These are phyloP conservation scores for Aselliscus stoliczkanus DNA, from an alignment of 2,797 vertebrate genomes.

Conservation along the genomic window DNA sequence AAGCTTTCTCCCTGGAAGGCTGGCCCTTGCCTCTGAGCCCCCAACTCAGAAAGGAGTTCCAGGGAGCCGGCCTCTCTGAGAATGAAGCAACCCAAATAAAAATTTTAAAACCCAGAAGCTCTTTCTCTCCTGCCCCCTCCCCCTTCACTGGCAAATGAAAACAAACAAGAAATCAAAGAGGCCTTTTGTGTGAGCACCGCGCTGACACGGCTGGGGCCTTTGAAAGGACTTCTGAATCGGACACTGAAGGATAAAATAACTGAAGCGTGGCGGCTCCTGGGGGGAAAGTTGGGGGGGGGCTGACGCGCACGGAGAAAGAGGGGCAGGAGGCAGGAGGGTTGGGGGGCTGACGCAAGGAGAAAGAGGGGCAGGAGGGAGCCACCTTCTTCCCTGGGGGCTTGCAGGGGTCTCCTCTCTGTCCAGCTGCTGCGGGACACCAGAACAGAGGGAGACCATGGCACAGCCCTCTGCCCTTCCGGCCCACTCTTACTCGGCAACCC, in stretches of 20 bases:
- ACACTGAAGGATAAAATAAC: slow-evolving; percentile 73
- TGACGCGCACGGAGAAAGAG: no score
- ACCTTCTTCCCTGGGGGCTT: slow-evolving; percentile 34
- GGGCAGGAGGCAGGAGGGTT: slow-evolving; percentile 14
- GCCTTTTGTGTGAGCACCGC: slow-evolving; percentile 70
- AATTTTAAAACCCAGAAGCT: slow-evolving; percentile 74
- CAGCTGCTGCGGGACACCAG: not conserved
- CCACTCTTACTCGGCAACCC: not conserved
- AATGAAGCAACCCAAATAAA: slow-evolving; percentile 77
- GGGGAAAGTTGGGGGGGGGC: no score
- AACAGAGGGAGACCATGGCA: not conserved
- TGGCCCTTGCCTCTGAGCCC: not conserved
- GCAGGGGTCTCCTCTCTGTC: not conserved
- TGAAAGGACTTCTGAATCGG: slow-evolving; percentile 76
- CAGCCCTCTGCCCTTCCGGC: not conserved
- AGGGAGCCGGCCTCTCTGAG: slow-evolving; percentile 52
- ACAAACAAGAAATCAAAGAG: slow-evolving; percentile 79
- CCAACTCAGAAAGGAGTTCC: slow-evolving; percentile 54
- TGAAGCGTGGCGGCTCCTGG: slow-evolving; percentile 71
- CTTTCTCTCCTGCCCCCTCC: slow-evolving; percentile 69
- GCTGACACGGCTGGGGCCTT: slow-evolving; percentile 74
- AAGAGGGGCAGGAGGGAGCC: slow-evolving; percentile 22
- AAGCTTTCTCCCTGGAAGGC: not conserved
- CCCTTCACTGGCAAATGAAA: slow-evolving; percentile 75
- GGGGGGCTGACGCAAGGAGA: slow-evolving; percentile 5